Conservation (phyloP, 2,797 vertebrate species). For the Scyliorhinus canicula region DNA sequence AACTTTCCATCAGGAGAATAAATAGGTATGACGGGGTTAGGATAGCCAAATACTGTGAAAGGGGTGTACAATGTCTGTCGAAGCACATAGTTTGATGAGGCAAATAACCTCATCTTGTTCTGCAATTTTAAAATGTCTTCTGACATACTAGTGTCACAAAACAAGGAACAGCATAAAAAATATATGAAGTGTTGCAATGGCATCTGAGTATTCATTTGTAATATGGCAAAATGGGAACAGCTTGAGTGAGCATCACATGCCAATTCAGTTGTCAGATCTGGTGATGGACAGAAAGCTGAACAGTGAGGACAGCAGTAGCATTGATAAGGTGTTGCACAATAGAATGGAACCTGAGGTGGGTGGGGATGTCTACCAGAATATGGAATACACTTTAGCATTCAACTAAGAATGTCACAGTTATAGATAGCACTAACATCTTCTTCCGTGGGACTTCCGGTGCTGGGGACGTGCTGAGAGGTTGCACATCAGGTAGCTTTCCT, state of each 20-base stretch:
- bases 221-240: background rate
- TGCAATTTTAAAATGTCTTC: background rate
- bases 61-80: background rate
- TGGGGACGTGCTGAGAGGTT: no score
- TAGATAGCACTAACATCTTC: background rate
- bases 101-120: background rate
- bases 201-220: background rate
- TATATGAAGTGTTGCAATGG: background rate
- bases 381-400: background rate
- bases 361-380: background rate
- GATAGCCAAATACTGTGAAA: background rate
- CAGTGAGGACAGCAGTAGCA: background rate
- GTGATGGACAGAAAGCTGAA: background rate
- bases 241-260: background rate
- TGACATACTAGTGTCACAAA: background rate
- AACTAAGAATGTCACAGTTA: background rate
- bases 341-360: background rate
- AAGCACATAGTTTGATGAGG: background rate
- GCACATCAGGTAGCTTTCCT: no score
- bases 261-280: background rate
- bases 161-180: background rate
- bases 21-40: background rate
- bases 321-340: background rate
- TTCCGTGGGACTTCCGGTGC: no score
- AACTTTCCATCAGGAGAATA: background rate